A percentile compares a stretch with the other conserved stretches of the same genome.
These are phyloP conservation scores for Meriones unguiculatus DNA, from an alignment of 2,113 vertebrate genomes.

Conservation along the genomic window DNA sequence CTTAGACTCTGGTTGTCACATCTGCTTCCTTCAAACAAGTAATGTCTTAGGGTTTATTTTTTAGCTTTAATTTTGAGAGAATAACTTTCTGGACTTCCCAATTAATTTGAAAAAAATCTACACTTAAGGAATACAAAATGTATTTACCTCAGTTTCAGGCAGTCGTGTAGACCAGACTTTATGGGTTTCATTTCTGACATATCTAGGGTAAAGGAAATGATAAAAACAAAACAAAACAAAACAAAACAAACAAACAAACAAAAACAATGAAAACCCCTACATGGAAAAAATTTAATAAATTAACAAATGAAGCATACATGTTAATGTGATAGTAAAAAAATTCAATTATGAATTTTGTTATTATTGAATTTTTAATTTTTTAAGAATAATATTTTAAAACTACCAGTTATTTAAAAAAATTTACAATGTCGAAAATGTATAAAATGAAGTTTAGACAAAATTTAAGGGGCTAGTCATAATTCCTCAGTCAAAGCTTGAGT, in stretches of 20 bases:
- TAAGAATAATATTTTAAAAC: neutral
- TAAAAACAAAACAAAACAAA: no score
- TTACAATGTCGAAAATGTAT: neutral
- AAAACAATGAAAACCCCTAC: neutral
- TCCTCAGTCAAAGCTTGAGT: neutral
- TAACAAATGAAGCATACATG: neutral
- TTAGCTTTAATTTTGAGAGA: neutral
- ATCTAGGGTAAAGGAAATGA: neutral
- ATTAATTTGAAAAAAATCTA: neutral
- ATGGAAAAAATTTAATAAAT: neutral
- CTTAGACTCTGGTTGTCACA: neutral
- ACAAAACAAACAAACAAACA: neutral
- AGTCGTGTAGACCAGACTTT: neutral
- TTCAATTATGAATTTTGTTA: neutral
- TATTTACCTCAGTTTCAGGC: neutral
- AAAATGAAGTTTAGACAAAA: neutral
- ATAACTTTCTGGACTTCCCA: neutral
- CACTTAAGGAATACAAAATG: neutral
- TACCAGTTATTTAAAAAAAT: neutral
- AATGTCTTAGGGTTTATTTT: neutral
- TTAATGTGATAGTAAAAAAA: neutral
- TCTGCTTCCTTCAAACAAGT: neutral
- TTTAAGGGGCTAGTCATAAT: neutral
- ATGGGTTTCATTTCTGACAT: neutral
- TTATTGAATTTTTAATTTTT: neutral